Percentiles rank a stretch among this genome's conserved stretches.
phyloP scores from a whole-genome alignment of 2,113 vertebrate genomes.

The Sapayoa aenigma region DNA sequence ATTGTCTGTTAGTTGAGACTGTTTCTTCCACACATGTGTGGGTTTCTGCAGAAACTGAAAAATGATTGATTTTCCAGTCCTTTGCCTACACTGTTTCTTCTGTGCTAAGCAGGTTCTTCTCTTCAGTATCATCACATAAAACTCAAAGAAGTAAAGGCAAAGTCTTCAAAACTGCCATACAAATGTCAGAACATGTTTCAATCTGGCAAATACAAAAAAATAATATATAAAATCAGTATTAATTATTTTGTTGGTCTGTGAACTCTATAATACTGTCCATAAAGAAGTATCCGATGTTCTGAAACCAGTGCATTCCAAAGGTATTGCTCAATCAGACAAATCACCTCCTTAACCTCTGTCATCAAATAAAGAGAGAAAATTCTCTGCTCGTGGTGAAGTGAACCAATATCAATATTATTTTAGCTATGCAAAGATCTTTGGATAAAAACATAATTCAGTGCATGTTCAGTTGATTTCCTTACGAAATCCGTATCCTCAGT shows the following conservation, averaged over 20 bases:
- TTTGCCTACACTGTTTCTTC: not conserved
- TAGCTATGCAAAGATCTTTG: not conserved
- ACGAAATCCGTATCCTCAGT: conserved; percentile 19
- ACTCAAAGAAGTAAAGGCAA: not conserved
- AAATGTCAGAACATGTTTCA: not conserved
- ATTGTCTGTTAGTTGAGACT: not conserved
- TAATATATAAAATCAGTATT: not conserved
- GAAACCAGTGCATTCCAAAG: not conserved
- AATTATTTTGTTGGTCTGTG: not conserved
- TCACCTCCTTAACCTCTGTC: not conserved
- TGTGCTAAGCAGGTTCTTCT: not conserved
- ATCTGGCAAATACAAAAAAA: not conserved
- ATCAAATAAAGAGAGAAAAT: not conserved
- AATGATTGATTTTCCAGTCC: not conserved
- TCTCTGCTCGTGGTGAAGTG: not conserved
- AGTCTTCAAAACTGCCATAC: not conserved
- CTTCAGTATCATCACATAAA: not conserved
- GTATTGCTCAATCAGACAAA: not conserved
- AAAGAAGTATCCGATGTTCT: not conserved
- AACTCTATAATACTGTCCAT: not conserved
- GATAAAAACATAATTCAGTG: conserved; percentile 23
- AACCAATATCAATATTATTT: not conserved
- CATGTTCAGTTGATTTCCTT: conserved; percentile 29
- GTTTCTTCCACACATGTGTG: not conserved
- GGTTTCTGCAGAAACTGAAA: not conserved